Conservation (phyloP, 2,888 invertebrate genomes). For the Camponotus fellah region DNA sequence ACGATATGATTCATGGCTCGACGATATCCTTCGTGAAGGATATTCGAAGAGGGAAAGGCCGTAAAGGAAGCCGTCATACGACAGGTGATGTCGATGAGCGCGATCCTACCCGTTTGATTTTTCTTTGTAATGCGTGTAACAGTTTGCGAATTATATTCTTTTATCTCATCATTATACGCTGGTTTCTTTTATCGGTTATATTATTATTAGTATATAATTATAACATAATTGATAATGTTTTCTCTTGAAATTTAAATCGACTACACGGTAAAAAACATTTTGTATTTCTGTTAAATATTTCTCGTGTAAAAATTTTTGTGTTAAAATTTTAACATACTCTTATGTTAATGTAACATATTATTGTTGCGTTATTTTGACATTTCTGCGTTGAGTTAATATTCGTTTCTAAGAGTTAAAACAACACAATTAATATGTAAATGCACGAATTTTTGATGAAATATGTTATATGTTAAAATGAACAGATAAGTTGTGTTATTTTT, state of each 20-base stretch:
- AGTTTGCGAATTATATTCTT: neutral
- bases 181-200: neutral
- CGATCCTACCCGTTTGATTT: conserved; percentile 23
- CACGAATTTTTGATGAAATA: too few species aligned
- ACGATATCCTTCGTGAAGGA: conserved; percentile 32
- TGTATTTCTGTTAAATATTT: too few species aligned
- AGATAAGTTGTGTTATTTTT: too few species aligned
- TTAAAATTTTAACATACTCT: too few species aligned
- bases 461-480: too few species aligned
- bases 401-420: too few species aligned
- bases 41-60: neutral
- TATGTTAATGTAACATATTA: too few species aligned
- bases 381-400: too few species aligned
- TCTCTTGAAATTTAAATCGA: neutral
- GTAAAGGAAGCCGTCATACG: conserved; percentile 49
- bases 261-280: too few species aligned
- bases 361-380: too few species aligned
- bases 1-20: conserved; percentile 66
- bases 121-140: conserved; percentile 37
- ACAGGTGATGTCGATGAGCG: conserved; percentile 46
- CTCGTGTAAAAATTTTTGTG: too few species aligned
- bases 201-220: neutral
- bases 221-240: neutral
- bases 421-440: too few species aligned
- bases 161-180: neutral